Conservation (phyloP, 2,113 vertebrate species). For the rabbit (Oryctolagus cuniculus) region mOryCun1.1 NC_091438.1:27658001-27658500, state of each 20-base stretch:
- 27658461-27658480: background rate
- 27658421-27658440: background rate
- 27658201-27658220: slow-evolving; percentile 44
- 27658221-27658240: slow-evolving; percentile 12
- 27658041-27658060: background rate
- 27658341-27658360: slow-evolving; percentile 31
- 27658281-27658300: background rate
- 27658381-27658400: slow-evolving; percentile 12
- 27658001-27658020: background rate
- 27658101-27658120: slow-evolving; percentile 44
- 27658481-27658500: background rate
- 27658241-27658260: background rate
- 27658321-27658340: slow-evolving; percentile 11
- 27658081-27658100: slow-evolving; percentile 39
- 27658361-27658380: background rate
- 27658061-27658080: slow-evolving; percentile 7
- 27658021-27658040: background rate
- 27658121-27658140: background rate
- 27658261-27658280: background rate
- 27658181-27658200: background rate
- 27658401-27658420: background rate
- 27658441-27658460: background rate
- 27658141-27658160: slow-evolving; percentile 25
- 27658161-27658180: slow-evolving; percentile 9
- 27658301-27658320: slow-evolving; percentile 5